phyloP scores from a whole-genome alignment of 2,888 invertebrate species.

The Sipha maydis region DNA sequence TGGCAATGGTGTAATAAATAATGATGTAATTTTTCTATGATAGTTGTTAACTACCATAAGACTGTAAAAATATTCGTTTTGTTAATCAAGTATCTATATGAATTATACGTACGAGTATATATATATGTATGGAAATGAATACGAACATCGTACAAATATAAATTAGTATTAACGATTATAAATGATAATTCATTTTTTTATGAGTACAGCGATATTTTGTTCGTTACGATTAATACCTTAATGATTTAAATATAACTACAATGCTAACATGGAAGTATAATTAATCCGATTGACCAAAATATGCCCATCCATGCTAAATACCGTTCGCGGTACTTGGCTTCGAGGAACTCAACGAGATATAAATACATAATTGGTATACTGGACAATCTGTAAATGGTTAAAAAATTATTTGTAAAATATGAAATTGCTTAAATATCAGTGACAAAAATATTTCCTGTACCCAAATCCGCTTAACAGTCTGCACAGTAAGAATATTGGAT shows the following conservation, averaged over 20 bases:
- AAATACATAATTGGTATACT: slow-evolving; percentile 78
- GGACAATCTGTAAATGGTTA: background rate
- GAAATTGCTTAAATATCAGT: background rate
- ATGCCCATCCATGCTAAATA: slow-evolving; percentile 87
- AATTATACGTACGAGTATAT: no score
- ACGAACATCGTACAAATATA: no score
- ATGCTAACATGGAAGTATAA: slow-evolving; percentile 76
- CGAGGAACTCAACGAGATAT: slow-evolving; percentile 84
- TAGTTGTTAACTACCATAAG: no score
- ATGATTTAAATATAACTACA: background rate
- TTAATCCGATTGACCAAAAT: slow-evolving; percentile 84
- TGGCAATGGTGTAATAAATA: no score
- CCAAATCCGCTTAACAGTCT: slow-evolving; percentile 83
- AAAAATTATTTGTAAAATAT: background rate
- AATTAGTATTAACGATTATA: no score
- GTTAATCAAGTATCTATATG: no score
- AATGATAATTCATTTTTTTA: no score
- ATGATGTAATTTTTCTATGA: no score
- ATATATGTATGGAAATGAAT: no score
- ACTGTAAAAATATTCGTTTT: no score
- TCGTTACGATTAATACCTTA: slow-evolving; percentile 10
- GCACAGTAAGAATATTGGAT: slow-evolving; percentile 77
- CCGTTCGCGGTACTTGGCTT: slow-evolving; percentile 80
- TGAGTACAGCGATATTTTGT: background rate
- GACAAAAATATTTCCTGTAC: slow-evolving; percentile 69